Evolutionary conservation across 37 sponge, comb jelly and placozoan species (phyloP), one percentile per base, ranked within the genome.

Genomic region (Axinella damicornis): DNA sequence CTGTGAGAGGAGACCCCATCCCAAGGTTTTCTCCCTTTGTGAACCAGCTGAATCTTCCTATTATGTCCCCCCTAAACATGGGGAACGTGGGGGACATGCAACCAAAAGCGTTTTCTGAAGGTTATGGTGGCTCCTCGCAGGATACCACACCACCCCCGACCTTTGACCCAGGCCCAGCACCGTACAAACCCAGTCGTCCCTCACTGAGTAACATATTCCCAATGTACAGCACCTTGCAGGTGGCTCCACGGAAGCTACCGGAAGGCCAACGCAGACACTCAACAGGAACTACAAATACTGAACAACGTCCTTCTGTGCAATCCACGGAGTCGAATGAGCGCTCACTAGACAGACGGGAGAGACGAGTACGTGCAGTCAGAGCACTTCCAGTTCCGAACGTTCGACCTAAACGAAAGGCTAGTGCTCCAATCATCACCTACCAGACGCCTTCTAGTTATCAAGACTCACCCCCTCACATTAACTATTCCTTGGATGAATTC

Each of bases 141-240:
- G 38, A 12, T 24, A 37, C n/a, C 37, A 25, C 20, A 20, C 52
- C n/a, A 25, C 22, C 2, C 5, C 19, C 34, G 17, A 71, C 19
- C 18, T 30, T 30, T 30, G 76, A 75, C 21, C 20, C 53, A 2
- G 59, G 56, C 13, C 20, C 53, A 20, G 57, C 59, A 19, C 18
- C 59, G 12, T 39, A 34, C 17, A 64, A 76, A 33, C 55, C 74
- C 1, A 66, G 9, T 0, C 67, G 85, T 24, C 85, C 85, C 6
- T 18, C 56, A 5, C 69, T 85, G 27, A 28, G 54, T 58, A 76
- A 65, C 25, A 53, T 85, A 0, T 85, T 85, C 41, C 69, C 85
- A 22, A 67, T 76, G 58, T 31, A 69, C n/a, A 36, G 76, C 28
- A 73, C 31, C 22, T 19, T 65, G 22, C 60, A 41, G 17, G 2